These are phyloP conservation scores for Drosophila falleni DNA, from an alignment of 2,888 invertebrate species.

Conservation along the genomic window DNA sequence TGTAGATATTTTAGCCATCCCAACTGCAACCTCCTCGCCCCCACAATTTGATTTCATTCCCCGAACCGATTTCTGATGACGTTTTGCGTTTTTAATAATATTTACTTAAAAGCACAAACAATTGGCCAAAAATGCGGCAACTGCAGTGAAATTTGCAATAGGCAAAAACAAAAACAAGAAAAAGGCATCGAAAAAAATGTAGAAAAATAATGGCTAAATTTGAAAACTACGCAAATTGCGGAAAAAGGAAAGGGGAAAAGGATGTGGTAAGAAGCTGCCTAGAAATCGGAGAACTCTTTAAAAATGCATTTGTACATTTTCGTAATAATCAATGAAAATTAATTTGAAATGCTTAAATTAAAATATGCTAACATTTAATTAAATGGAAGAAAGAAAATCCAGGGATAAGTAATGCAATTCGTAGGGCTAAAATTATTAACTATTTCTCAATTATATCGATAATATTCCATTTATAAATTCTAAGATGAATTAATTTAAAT, in stretches of 20 bases:
- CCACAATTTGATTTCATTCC: not conserved
- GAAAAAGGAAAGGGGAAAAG: not conserved
- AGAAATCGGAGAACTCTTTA: conserved; percentile 34
- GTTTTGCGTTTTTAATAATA: conserved; percentile 79
- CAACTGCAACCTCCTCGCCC: not conserved
- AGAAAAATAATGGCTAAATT: conserved; percentile 51
- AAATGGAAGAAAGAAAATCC: not conserved
- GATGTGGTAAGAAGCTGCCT: not conserved
- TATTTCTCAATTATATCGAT: not conserved
- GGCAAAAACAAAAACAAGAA: conserved; percentile 26
- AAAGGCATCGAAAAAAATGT: conserved; percentile 32
- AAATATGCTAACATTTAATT: not conserved
- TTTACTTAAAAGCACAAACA: conserved; percentile 77
- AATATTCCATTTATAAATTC: not conserved
- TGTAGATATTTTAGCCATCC: conserved; percentile 49
- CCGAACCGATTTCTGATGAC: conserved; percentile 36
- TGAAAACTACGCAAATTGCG: conserved; percentile 67
- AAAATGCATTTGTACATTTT: conserved; percentile 17
- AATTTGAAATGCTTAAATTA: conserved; percentile 18
- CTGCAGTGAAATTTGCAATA: conserved; percentile 48
- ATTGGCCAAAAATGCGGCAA: conserved; percentile 69
- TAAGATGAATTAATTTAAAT: not conserved
- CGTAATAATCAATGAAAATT: conserved; percentile 3
- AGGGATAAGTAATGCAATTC: not conserved
- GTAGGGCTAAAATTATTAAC: too few relatives aligned